Percentiles rank a stretch among this genome's conserved stretches.
Evolutionary conservation across 1,140 invertebrate species (phyloP).

Genomic region (Octopus sinensis): DNA sequence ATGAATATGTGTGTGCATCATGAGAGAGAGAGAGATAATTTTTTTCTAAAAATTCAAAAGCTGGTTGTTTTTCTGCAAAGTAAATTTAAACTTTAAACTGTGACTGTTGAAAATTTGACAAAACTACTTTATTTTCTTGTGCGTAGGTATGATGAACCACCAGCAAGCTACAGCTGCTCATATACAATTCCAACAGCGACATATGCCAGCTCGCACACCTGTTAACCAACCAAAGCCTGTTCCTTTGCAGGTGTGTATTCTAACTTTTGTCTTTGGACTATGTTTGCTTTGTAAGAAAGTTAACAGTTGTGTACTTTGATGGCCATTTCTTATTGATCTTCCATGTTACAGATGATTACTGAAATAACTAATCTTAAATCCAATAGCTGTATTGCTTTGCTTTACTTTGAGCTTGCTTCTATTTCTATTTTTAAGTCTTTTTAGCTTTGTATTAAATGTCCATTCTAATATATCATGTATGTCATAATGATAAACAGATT

Average conservation of each 20-base stretch:
- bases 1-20: no score
- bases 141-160: constrained; percentile 24
- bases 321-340: background rate
- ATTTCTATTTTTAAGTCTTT: no score
- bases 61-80: no score
- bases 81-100: no score
- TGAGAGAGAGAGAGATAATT: no score
- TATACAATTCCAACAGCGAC: constrained; percentile 18
- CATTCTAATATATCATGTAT: no score
- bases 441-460: no score
- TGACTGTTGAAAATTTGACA: no score
- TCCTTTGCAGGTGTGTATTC: constrained; percentile 21
- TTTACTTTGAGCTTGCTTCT: background rate
- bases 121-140: background rate
- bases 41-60: no score
- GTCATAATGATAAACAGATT: no score
- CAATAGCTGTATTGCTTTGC: background rate
- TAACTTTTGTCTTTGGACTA: background rate
- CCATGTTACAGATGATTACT: background rate
- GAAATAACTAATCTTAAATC: background rate
- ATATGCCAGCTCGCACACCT: constrained; percentile 27
- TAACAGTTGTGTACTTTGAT: background rate
- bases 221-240: constrained; percentile 27
- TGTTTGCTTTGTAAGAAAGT: background rate
- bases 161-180: constrained; percentile 22